phyloP scores from a whole-genome alignment of 2,888 invertebrate genomes.

The Netelia melanura region DNA sequence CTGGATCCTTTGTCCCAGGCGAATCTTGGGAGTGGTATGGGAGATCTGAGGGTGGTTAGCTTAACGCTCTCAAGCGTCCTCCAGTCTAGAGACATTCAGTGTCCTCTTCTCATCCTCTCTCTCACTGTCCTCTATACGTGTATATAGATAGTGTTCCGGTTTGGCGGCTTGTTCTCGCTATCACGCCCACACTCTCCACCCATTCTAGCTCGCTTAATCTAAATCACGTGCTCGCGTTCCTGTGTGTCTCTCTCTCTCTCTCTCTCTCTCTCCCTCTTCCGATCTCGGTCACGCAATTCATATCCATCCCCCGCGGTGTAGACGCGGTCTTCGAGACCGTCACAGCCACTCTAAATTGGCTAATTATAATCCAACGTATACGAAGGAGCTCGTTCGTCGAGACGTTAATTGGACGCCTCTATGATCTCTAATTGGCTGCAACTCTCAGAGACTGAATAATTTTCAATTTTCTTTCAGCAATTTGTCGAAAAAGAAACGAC shows the following conservation, averaged over 20 bases:
- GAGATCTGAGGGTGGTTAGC: conserved; percentile 62
- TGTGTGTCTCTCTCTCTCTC: conserved; percentile 14
- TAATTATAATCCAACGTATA: conserved; percentile 82
- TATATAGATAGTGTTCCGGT: conserved; percentile 35
- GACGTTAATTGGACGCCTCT: conserved; percentile 80
- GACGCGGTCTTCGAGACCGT: conserved; percentile 40
- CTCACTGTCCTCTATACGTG: conserved; percentile 31
- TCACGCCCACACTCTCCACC: conserved; percentile 58
- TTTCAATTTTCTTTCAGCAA: conserved; percentile 20
- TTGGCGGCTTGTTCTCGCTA: conserved; percentile 60
- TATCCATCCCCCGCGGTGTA: conserved; percentile 58
- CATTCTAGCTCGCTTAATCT: conserved; percentile 74
- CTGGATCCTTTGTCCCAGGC: conserved; percentile 78
- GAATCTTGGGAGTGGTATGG: conserved; percentile 67
- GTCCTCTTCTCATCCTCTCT: conserved; percentile 60
- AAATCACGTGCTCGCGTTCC: conserved; percentile 76
- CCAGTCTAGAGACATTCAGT: conserved; percentile 72
- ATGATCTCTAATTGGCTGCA: conserved; percentile 79
- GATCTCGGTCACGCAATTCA: conserved; percentile 58
- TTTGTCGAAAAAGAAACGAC: neutral
- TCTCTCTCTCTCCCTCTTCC: conserved; percentile 45
- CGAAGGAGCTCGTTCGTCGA: conserved; percentile 70
- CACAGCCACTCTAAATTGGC: conserved; percentile 81
- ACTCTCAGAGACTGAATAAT: conserved; percentile 53
- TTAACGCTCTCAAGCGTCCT: conserved; percentile 74